Evolutionary conservation across 2,797 vertebrate genomes (phyloP).

Genomic region (Cirrhinus mrigala): DNA sequence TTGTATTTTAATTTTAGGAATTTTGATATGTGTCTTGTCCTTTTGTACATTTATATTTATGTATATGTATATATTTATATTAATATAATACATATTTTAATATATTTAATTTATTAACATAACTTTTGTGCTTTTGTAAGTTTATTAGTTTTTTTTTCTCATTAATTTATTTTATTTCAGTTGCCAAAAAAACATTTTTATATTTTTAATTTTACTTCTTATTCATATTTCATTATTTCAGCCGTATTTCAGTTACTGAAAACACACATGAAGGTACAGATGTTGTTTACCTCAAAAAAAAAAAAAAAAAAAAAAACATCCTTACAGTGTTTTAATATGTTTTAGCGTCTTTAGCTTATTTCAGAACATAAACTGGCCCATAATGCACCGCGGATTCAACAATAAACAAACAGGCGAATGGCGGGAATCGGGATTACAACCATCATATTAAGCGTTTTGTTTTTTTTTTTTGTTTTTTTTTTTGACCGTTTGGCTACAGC

Average conservation of each 20-base stretch:
- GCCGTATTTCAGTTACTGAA: no score
- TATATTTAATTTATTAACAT: no score
- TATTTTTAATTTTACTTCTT: no score
- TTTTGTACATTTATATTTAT: no score
- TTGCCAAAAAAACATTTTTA: no score
- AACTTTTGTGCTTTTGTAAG: no score
- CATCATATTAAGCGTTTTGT: background rate
- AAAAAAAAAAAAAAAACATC: background rate
- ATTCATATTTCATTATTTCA: no score
- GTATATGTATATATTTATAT: no score
- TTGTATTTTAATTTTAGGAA: no score
- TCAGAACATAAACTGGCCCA: background rate
- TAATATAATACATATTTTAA: no score
- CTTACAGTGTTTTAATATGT: background rate
- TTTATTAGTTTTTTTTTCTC: no score
- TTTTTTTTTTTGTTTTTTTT: background rate
- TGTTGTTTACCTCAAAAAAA: background rate
- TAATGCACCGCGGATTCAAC: background rate
- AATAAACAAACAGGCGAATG: background rate
- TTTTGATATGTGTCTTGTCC: background rate
- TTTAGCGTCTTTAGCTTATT: background rate
- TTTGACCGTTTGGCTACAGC: background rate
- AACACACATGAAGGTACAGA: background rate
- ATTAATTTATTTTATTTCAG: no score
- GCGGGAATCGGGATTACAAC: background rate